Base-by-base conservation (phyloP, 2,113 vertebrate species). In the Ageneiosus marmoratus region DNA sequence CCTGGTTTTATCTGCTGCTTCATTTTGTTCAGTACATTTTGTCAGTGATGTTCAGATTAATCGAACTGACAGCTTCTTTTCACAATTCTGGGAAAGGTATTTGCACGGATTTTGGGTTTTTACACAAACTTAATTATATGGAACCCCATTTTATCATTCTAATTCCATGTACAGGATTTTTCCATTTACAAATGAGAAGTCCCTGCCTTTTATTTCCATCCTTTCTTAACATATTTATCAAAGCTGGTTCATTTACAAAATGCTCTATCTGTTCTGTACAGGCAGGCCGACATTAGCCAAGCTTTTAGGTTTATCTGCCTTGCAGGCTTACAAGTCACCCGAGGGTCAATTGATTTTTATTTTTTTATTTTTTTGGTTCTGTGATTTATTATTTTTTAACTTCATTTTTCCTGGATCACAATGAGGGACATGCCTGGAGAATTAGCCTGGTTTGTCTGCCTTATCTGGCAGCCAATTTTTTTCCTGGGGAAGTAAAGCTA, bases 61-160 rank as follows among this genome's bases (percentile, higher is more conserved):
- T 99, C 98, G 97, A 99, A 98, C 96, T 98, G 98, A 99, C 98
- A 99, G 98, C 96, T 97, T 96, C 96, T 93, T 99, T 99, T 99
- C 96, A 99, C 95, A 96, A 96, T 97, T 96, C 95, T 92, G 93
- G 95, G 96, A 96, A 76, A 97, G 98, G 97, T 98, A 98, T 98
- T 99, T 98, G 97, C 96, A 99, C 96, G 97, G 98, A 98, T 99
- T 99, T 99, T 95, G 97, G 97, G 96, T 76, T 96, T 97, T 99
- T 98, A 99, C 98, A 99, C 97, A 99, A 98, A 99, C 97, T 97
- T 99, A 99, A 99, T 99, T 99, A 99, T 97, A 98, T 96, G 97
- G 96, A 96, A 96, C 96, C 96, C 95, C 95, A 97, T 98, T 98
- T 99, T 99, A 99, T 99, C 98, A 98, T 98, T 98, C 96, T 99